Evolutionary conservation across 2,888 invertebrate species (phyloP), one percentile per base, ranked within the genome.

Genomic region (Drosophila tanythrix): DNA sequence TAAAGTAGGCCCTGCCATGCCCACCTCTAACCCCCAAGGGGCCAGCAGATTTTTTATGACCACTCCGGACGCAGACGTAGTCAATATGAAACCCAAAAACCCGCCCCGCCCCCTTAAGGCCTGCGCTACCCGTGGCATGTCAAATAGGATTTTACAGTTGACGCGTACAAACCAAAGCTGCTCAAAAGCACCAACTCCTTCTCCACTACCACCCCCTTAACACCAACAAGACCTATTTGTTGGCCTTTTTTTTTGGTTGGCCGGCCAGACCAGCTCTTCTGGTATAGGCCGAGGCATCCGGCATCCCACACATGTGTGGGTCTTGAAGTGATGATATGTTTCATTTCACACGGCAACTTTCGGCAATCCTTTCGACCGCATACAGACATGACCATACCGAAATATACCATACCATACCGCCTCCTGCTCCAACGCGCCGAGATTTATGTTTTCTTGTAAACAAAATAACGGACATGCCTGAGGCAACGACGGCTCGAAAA

Each of bases 381-480:
- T 75, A 81, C 89, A 81, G 70, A 82, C 76, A 79, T 74, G 71
- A 66, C 60, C 77, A 79, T 55, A 36, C 76, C 68, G 58, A 53
- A 53, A 21, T 21, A 21, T 21, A 21, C 21, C 21, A 21, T 21
- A 21, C 21, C 21, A 21, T 21, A 21, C 21, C 52, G 63, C 53
- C 56, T 38, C 70, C 68, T 8, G 18, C 48, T 59, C 8, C 27
- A 13, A n/a, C 29, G 68, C 58, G 67, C 71, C 38, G 88, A 88
- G 86, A 90, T 90, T 90, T 88, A 89, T 89, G 83, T 82, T 88
- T 85, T 82, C 91, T 89, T 81, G 86, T 83, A 86, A 85, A 88
- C 80, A 88, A 89, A 88, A 81, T 90, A 90, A 88, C 86, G 77
- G 88, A 88, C 84, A 84, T 84, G 84, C 84, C 76, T 65, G 60